Conservation (phyloP, 1,140 invertebrate species). For the Aphis gossypii region DNA sequence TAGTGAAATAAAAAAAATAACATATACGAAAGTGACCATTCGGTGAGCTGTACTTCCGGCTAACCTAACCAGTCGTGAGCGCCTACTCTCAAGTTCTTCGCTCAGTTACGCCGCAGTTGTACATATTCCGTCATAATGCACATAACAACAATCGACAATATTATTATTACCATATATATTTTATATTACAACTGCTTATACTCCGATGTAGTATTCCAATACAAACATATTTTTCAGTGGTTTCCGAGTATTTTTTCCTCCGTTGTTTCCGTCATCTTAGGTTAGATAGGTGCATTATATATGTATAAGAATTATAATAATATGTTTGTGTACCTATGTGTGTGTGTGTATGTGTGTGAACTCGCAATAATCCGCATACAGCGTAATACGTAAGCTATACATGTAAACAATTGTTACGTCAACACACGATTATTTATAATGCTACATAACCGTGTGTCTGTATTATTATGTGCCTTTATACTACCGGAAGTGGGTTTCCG, state of each 20-base stretch:
- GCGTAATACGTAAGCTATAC: background rate
- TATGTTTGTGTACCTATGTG: too few relatives aligned
- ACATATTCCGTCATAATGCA: background rate
- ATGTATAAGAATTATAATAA: background rate
- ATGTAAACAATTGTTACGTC: slow-evolving; percentile 22
- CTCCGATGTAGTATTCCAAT: background rate
- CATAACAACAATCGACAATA: background rate
- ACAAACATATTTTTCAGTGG: slow-evolving; percentile 26
- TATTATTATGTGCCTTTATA: background rate
- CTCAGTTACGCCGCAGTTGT: background rate
- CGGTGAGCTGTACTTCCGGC: background rate
- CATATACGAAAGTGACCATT: background rate
- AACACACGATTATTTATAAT: background rate
- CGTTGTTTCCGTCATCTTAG: background rate
- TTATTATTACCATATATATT: background rate
- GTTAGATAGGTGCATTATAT: background rate
- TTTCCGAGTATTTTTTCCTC: background rate
- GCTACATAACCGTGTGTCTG: background rate
- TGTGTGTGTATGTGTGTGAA: background rate
- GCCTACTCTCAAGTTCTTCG: background rate
- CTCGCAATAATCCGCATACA: background rate
- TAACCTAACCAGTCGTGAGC: background rate
- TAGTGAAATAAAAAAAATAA: background rate
- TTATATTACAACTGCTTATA: background rate
- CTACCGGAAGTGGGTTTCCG: background rate